A percentile compares a stretch with the other conserved stretches of the same genome.
phyloP scores from a whole-genome alignment of 2,888 invertebrate species.

The Torymus aiolomorphi region DNA sequence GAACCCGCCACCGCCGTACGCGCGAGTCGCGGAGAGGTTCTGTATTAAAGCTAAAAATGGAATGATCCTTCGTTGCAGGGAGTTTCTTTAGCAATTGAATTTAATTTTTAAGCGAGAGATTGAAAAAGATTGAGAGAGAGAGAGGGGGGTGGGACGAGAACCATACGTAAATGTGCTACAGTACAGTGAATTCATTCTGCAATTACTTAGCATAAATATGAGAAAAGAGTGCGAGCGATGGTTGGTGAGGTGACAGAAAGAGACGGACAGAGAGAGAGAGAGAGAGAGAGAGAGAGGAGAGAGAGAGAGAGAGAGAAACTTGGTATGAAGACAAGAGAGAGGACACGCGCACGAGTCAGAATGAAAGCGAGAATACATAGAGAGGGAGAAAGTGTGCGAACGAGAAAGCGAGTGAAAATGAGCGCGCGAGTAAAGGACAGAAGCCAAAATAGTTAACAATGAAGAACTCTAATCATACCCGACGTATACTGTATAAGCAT shows the following conservation, averaged over 20 bases:
- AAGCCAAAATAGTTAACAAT: slow-evolving; percentile 68
- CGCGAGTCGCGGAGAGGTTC: background rate
- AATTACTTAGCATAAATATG: slow-evolving; percentile 66
- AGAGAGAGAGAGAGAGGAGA: slow-evolving; percentile 8
- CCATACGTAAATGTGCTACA: slow-evolving; percentile 58
- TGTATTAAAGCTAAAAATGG: background rate
- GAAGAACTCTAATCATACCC: slow-evolving; percentile 57
- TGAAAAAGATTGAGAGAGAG: too few species aligned
- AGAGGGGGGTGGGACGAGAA: background rate
- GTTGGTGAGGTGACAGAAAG: background rate
- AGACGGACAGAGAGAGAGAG: slow-evolving; percentile 13
- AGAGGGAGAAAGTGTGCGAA: slow-evolving; percentile 11
- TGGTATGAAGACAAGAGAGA: slow-evolving; percentile 5
- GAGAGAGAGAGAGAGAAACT: too few species aligned
- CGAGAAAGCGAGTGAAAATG: slow-evolving; percentile 21
- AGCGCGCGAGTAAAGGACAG: slow-evolving; percentile 56
- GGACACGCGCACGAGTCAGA: background rate
- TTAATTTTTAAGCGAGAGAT: slow-evolving; percentile 36
- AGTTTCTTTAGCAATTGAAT: slow-evolving; percentile 34
- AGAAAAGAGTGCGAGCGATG: slow-evolving; percentile 6
- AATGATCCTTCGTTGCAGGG: slow-evolving; percentile 26
- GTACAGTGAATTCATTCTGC: slow-evolving; percentile 69
- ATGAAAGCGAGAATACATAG: background rate
- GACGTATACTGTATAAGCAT: slow-evolving; percentile 63
- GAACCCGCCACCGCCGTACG: background rate